phyloP scores from a whole-genome alignment of 2,888 invertebrate species.

The Diplazon laetatorius region DNA sequence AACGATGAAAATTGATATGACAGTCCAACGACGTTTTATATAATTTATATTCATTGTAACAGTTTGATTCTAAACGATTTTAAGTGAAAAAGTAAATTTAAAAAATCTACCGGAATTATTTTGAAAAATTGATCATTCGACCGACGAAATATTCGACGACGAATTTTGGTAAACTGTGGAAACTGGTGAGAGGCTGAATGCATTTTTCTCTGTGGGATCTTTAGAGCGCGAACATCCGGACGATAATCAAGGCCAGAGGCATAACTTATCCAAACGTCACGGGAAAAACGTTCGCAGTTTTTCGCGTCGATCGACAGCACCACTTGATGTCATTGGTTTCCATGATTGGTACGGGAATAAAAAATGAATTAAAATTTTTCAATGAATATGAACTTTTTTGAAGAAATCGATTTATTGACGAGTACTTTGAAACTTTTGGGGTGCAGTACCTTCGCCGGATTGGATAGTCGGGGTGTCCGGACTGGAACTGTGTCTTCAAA shows the following conservation, averaged over 20 bases:
- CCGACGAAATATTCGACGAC: no score
- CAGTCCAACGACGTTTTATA: no score
- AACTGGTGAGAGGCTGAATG: no score
- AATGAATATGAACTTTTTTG: conserved; percentile 48
- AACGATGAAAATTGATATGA: no score
- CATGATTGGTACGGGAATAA: conserved; percentile 89
- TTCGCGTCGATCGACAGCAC: conserved; percentile 92
- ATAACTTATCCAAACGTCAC: conserved; percentile 95
- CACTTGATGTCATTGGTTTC: conserved; percentile 94
- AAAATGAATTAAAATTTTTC: conserved; percentile 40
- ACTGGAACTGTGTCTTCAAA: conserved; percentile 92
- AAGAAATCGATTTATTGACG: background rate
- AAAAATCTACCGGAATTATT: background rate
- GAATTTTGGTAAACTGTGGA: no score
- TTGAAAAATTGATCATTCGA: no score
- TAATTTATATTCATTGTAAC: no score
- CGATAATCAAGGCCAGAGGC: conserved; percentile 94
- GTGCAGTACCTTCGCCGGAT: conserved; percentile 95
- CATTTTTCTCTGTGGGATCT: background rate
- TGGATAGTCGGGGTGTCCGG: conserved; percentile 98
- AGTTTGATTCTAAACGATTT: no score
- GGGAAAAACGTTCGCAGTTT: conserved; percentile 90
- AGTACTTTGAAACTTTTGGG: background rate
- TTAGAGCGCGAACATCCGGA: conserved; percentile 87
- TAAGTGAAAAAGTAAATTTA: background rate